Conservation (phyloP, 2,113 vertebrate genomes). For the Acanthochromis polyacanthus region DNA sequence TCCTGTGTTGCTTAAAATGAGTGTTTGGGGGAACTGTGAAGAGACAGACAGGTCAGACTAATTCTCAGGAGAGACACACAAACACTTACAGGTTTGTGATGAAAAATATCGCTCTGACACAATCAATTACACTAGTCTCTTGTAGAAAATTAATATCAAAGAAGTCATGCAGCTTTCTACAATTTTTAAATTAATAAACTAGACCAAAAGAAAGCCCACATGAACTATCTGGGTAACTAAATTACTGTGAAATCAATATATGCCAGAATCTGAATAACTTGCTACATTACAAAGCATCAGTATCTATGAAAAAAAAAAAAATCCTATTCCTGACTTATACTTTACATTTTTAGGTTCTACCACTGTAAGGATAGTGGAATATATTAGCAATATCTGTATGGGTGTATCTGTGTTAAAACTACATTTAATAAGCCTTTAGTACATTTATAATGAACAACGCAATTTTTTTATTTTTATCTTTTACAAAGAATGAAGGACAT, state of each 20-base stretch:
- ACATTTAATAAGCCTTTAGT: slow-evolving; percentile 7
- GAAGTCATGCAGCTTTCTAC: too few relatives aligned
- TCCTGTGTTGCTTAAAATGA: slow-evolving; percentile 18
- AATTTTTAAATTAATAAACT: background rate
- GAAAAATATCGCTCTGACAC: background rate
- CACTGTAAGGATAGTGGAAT: too few relatives aligned
- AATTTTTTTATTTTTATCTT: too few relatives aligned
- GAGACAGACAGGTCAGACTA: slow-evolving; percentile 36
- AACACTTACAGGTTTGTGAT: slow-evolving; percentile 2
- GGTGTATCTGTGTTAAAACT: background rate
- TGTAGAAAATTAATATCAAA: background rate
- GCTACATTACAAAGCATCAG: background rate
- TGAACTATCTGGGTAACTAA: background rate
- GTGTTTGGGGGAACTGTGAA: slow-evolving; percentile 37
- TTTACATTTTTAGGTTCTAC: too few relatives aligned
- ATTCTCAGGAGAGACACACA: slow-evolving; percentile 26
- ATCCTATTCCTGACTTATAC: background rate
- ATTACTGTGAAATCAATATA: slow-evolving; percentile 5
- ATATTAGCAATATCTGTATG: too few relatives aligned
- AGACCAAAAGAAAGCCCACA: background rate
- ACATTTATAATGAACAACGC: slow-evolving; percentile 25
- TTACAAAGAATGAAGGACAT: slow-evolving; percentile 52
- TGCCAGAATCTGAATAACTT: background rate
- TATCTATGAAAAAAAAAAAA: background rate
- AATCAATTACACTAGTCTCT: background rate